Conservation (phyloP, 2,888 invertebrate species). For the Strigamia maritima region DNA sequence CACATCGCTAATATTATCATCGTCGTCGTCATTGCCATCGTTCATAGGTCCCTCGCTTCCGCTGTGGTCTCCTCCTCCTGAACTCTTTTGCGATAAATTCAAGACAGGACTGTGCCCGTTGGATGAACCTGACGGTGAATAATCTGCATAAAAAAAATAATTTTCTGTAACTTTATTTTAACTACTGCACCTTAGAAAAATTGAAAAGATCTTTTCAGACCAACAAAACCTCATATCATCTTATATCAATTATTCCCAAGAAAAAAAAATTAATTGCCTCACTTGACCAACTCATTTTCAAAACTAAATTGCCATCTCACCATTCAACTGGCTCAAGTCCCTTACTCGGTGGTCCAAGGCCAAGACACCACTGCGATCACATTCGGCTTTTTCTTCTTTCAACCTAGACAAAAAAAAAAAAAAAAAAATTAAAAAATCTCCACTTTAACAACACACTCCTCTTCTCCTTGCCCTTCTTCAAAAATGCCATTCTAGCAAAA, state of each 20-base stretch:
- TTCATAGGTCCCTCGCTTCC: conserved; percentile 64
- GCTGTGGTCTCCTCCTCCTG: conserved; percentile 49
- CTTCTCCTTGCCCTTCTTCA: neutral
- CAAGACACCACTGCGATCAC: conserved; percentile 67
- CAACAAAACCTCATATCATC: neutral
- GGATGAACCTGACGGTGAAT: conserved; percentile 42
- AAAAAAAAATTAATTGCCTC: conserved; percentile 2
- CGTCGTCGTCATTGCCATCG: conserved; percentile 71
- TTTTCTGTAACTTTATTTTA: neutral
- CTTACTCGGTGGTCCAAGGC: conserved; percentile 78
- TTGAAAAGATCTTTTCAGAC: too few relatives aligned
- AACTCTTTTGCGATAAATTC: conserved; percentile 84
- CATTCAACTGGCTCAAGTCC: conserved; percentile 82
- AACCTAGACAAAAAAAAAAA: conserved; percentile 61
- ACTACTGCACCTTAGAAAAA: neutral
- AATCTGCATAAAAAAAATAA: conserved; percentile 39
- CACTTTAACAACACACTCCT: too few relatives aligned
- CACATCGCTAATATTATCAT: conserved; percentile 81
- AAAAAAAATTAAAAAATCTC: neutral
- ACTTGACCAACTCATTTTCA: too few relatives aligned
- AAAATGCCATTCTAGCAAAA: neutral
- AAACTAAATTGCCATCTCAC: conserved; percentile 53
- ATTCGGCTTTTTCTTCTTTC: conserved; percentile 80
- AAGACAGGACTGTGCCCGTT: conserved; percentile 55
- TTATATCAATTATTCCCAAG: neutral